phyloP scores from a whole-genome alignment of 2,113 vertebrate genomes.

The Mobula birostris region DNA sequence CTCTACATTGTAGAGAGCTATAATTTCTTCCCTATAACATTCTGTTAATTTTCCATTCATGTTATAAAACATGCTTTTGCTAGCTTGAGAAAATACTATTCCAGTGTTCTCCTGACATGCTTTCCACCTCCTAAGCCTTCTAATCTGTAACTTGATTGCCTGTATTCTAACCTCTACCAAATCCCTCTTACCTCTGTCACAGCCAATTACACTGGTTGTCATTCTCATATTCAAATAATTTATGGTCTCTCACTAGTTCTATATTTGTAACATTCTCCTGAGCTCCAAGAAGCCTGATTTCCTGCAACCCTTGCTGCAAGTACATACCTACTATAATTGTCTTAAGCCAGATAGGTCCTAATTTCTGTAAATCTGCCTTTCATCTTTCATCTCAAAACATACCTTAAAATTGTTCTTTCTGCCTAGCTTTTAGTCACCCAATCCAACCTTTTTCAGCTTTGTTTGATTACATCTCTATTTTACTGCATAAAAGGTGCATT shows the following conservation, averaged over 20 bases:
- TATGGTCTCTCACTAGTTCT: neutral
- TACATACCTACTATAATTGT: neutral
- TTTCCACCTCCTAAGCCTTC: neutral
- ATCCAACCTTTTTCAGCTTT: neutral
- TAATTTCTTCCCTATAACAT: neutral
- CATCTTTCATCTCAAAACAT: neutral
- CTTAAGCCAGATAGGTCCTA: neutral
- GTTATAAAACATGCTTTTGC: neutral
- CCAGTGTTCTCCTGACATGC: neutral
- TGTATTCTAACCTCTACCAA: neutral
- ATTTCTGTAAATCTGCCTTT: neutral
- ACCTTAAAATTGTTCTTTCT: too few species aligned
- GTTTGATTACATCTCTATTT: neutral
- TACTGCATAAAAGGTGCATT: neutral
- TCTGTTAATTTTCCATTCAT: neutral
- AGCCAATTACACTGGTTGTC: neutral
- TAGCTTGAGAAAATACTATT: neutral
- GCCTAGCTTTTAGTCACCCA: too few species aligned
- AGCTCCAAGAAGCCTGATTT: neutral
- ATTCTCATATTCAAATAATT: neutral
- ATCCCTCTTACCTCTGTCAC: neutral
- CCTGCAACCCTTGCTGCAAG: neutral
- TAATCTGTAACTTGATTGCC: neutral
- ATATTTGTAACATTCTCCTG: neutral
- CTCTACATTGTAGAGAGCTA: neutral